Conservation (phyloP, 92 coral and sea anemone genomes). For the Epizoanthus fatuus region DNA sequence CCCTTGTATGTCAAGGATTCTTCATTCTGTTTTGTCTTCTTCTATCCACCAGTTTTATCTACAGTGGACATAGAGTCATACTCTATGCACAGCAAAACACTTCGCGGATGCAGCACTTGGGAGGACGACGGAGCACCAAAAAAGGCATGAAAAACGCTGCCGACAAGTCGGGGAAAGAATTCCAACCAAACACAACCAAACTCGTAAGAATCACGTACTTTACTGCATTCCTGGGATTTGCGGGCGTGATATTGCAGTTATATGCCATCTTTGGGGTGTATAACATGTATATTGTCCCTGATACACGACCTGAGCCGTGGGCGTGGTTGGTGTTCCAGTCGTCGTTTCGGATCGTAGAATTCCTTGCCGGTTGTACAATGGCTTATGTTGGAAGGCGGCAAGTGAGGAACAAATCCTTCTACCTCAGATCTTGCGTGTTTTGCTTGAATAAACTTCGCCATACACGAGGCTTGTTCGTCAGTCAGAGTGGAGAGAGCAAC, state of each 20-base stretch:
- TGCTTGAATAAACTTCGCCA: neutral
- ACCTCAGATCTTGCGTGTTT: neutral
- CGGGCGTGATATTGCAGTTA: constrained; percentile 79
- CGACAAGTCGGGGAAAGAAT: neutral
- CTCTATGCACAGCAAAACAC: constrained; percentile 55
- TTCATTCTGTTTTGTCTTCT: constrained; percentile 71
- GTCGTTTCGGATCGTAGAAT: constrained; percentile 76
- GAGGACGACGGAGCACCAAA: constrained; percentile 37
- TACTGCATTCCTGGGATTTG: constrained; percentile 76
- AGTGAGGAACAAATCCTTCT: constrained; percentile 26
- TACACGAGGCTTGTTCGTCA: neutral
- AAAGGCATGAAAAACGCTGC: neutral
- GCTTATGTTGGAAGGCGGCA: constrained; percentile 87
- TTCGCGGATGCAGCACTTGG: constrained; percentile 59
- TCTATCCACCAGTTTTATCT: constrained; percentile 71
- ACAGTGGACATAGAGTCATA: constrained; percentile 81
- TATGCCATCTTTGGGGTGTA: constrained; percentile 76
- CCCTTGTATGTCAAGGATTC: constrained; percentile 75
- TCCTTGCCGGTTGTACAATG: constrained; percentile 80
- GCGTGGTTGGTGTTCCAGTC: constrained; percentile 81
- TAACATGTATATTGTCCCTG: constrained; percentile 58
- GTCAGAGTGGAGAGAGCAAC: constrained; percentile 9
- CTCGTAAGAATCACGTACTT: constrained; percentile 84
- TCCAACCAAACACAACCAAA: constrained; percentile 77
- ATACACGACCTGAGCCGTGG: constrained; percentile 72